A percentile compares a stretch with the other conserved stretches of the same genome.
Evolutionary conservation across 2,888 invertebrate genomes (phyloP).

Genomic region (Melinopterus prodromus): DNA sequence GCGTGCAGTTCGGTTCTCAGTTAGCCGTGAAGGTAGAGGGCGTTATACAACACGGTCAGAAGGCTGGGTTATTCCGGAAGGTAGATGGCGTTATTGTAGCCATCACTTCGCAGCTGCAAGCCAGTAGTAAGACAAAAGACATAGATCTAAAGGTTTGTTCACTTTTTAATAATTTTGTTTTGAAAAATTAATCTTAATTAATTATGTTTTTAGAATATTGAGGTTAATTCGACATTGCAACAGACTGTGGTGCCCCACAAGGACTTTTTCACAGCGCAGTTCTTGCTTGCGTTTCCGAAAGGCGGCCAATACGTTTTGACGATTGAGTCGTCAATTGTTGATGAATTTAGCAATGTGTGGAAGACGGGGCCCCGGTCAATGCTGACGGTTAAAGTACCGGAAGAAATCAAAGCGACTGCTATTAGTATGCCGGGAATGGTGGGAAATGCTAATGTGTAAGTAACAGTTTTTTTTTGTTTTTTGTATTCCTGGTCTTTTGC

Average conservation of each 20-base stretch:
- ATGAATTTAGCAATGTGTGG: slow-evolving; percentile 86
- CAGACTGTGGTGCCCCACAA: slow-evolving; percentile 90
- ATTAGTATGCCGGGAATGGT: slow-evolving; percentile 59
- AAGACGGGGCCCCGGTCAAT: slow-evolving; percentile 86
- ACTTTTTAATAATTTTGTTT: slow-evolving; percentile 16
- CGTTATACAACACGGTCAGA: slow-evolving; percentile 79
- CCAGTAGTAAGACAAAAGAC: slow-evolving; percentile 56
- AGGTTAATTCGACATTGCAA: slow-evolving; percentile 64
- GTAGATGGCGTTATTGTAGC: slow-evolving; percentile 77
- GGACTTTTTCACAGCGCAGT: slow-evolving; percentile 94
- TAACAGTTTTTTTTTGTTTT: slow-evolving; percentile 21
- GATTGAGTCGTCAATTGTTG: slow-evolving; percentile 86
- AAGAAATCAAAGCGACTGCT: slow-evolving; percentile 63
- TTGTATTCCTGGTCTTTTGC: no score
- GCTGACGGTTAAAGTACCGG: slow-evolving; percentile 78
- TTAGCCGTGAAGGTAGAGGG: slow-evolving; percentile 94
- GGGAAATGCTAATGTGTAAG: slow-evolving; percentile 58
- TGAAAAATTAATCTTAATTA: slow-evolving; percentile 5
- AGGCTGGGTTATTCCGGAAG: slow-evolving; percentile 73
- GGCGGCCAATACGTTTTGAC: slow-evolving; percentile 79
- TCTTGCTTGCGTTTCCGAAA: slow-evolving; percentile 77
- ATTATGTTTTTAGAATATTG: slow-evolving; percentile 53
- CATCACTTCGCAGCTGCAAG: slow-evolving; percentile 71
- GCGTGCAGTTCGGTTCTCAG: slow-evolving; percentile 84
- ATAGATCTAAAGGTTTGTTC: slow-evolving; percentile 53